Conservation (phyloP, 2,797 vertebrate genomes). For the Sebastes melanostomus region DNA sequence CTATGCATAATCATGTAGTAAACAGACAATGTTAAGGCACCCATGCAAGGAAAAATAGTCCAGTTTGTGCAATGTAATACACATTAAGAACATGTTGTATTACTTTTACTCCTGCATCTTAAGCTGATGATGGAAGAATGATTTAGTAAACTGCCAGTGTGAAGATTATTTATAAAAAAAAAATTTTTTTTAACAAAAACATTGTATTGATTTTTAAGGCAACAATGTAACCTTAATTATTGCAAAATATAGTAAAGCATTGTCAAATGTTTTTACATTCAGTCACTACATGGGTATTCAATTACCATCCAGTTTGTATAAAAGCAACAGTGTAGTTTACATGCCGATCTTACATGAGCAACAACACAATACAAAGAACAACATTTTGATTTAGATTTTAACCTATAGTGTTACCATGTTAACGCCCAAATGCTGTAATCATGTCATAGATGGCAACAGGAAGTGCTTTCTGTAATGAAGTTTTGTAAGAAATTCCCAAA, state of each 20-base stretch:
- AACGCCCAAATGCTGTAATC: not conserved
- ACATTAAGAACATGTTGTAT: not conserved
- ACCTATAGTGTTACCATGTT: not conserved
- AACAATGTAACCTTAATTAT: constrained; percentile 32
- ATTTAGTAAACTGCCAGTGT: too few relatives aligned
- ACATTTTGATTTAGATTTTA: not conserved
- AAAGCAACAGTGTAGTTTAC: not conserved
- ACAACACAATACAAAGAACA: constrained; percentile 9
- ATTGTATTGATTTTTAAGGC: constrained; percentile 64
- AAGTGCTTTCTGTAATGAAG: not conserved
- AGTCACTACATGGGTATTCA: not conserved
- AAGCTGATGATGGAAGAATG: not conserved
- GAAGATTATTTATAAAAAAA: not conserved
- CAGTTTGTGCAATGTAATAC: not conserved
- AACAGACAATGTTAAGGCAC: not conserved
- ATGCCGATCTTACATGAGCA: not conserved
- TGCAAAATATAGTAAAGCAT: constrained; percentile 12
- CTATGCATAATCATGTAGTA: not conserved
- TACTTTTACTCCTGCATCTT: not conserved
- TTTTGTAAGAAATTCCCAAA: not conserved
- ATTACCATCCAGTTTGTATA: not conserved
- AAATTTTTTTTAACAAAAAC: not conserved
- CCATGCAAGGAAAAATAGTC: not conserved
- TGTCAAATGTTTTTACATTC: not conserved
- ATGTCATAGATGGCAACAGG: not conserved